Evolutionary conservation across 1,140 invertebrate genomes (phyloP).

Genomic region (Triops cancriformis): DNA sequence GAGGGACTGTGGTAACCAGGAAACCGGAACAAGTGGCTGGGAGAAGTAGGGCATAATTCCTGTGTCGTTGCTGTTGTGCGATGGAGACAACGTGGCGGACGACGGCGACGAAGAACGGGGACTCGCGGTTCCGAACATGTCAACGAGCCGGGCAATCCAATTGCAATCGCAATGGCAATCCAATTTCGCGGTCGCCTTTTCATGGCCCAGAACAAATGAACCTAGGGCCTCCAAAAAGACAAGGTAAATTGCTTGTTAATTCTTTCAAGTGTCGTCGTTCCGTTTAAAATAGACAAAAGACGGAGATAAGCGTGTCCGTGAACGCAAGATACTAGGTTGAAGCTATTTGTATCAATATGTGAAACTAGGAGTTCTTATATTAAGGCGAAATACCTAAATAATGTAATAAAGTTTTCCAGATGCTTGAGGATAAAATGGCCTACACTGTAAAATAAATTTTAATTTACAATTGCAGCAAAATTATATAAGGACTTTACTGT

Average conservation of each 20-base stretch:
- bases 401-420: no score
- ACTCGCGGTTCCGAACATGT: not conserved
- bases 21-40: not conserved
- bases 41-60: not conserved
- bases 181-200: not conserved
- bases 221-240: conserved; percentile 3
- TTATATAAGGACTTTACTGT: no score
- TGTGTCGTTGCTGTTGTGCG: not conserved
- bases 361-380: no score
- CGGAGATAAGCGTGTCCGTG: not conserved
- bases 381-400: no score
- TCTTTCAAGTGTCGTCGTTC: not conserved
- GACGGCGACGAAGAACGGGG: not conserved
- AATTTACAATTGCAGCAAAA: no score
- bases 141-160: not conserved
- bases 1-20: not conserved
- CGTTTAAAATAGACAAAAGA: not conserved
- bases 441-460: no score
- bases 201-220: conserved; percentile 1
- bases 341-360: no score
- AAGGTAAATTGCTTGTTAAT: not conserved
- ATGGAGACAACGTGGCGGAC: not conserved
- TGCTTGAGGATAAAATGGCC: no score
- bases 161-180: conserved; percentile 10
- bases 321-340: not conserved